Percentiles rank a stretch among this genome's conserved stretches.
phyloP scores from a whole-genome alignment of 2,113 vertebrate species.

The Vanacampus margaritifer region DNA sequence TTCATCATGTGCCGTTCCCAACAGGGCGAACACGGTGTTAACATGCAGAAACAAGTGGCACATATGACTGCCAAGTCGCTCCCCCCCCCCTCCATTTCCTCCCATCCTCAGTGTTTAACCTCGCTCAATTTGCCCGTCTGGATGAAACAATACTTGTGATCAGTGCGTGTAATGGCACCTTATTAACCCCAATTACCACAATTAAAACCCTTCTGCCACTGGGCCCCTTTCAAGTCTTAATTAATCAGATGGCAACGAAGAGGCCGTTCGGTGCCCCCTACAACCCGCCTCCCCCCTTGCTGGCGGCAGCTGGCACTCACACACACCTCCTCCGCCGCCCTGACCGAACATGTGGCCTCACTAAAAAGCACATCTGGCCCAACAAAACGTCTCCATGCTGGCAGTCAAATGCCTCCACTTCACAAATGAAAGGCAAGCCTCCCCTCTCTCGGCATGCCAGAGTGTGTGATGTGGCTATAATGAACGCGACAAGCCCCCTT shows the following conservation, averaged over 20 bases:
- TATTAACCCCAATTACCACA: slow-evolving; percentile 82
- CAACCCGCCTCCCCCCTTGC: neutral
- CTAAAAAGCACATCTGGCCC: slow-evolving; percentile 75
- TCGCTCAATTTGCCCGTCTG: slow-evolving; percentile 74
- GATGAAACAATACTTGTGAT: slow-evolving; percentile 80
- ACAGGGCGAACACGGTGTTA: slow-evolving; percentile 61
- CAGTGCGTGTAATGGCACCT: slow-evolving; percentile 76
- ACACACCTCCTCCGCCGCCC: slow-evolving; percentile 62
- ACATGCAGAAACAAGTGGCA: slow-evolving; percentile 65
- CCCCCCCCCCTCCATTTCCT: slow-evolving; percentile 25
- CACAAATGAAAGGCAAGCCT: slow-evolving; percentile 75
- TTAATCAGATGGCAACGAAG: slow-evolving; percentile 77
- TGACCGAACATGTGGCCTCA: slow-evolving; percentile 73
- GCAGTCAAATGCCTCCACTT: slow-evolving; percentile 75
- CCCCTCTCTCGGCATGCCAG: slow-evolving; percentile 39
- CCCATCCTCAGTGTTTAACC: slow-evolving; percentile 74
- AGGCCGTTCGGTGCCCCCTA: slow-evolving; percentile 52
- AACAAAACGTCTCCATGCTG: slow-evolving; percentile 70
- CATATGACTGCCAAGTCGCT: slow-evolving; percentile 55
- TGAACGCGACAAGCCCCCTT: slow-evolving; percentile 78
- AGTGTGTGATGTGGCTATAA: slow-evolving; percentile 78
- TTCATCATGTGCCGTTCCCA: slow-evolving; percentile 18
- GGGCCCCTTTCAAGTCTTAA: slow-evolving; percentile 78
- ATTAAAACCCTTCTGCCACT: slow-evolving; percentile 79
- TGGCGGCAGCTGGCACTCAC: slow-evolving; percentile 31